Base-by-base conservation (phyloP, 1,140 invertebrate genomes). In the Octopus sinensis region DNA sequence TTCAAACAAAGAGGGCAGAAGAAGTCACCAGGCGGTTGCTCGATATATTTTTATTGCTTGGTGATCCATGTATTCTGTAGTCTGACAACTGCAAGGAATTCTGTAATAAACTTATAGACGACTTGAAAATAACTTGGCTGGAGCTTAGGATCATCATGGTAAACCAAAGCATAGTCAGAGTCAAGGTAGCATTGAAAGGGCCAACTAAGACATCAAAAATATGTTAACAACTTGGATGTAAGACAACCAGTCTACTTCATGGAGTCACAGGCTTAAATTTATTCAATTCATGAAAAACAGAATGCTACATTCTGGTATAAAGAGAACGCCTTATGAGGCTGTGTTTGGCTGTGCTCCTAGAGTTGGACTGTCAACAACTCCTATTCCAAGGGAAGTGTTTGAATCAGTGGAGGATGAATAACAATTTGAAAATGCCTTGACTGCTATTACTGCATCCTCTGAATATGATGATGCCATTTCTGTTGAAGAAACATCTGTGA, bases 31-130 rank as follows among this genome's bases (percentile, higher is more conserved):
- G 43, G 23, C 9, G 78, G 13, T 78, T 84, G 30, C 52, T 82
- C 6, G 75, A 85, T n/a, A 80, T 85, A 4, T 85, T 85, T 75
- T 30, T 78, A 23, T 7, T 82, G 4, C 80, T 86, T 79, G 85
- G 86, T 53, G 83, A 84, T 13, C 85, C 84, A 30, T 5, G 43
- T 43, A 87, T 87, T 73, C 75, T 86, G 4, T 85, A 87, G 52
- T 73, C 53, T 53, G 83, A 86, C 79, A 86, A 85, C 79, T 82
- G 86, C 6, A 12, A n/a, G 52, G 84, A 87, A 78, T 87, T 87
- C 62, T 81, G 85, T 7, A 80, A 78, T n/a, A 7, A 54, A 12
- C 54, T 86, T 12, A 82, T 86, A 17, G 62, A 30, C 30, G 83
- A 83, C 30, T 78, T 87, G 23, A 84, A 83, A 78, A 10, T 79